Conservation (phyloP, 1,140 invertebrate species). For the Drosophila serrata region DNA sequence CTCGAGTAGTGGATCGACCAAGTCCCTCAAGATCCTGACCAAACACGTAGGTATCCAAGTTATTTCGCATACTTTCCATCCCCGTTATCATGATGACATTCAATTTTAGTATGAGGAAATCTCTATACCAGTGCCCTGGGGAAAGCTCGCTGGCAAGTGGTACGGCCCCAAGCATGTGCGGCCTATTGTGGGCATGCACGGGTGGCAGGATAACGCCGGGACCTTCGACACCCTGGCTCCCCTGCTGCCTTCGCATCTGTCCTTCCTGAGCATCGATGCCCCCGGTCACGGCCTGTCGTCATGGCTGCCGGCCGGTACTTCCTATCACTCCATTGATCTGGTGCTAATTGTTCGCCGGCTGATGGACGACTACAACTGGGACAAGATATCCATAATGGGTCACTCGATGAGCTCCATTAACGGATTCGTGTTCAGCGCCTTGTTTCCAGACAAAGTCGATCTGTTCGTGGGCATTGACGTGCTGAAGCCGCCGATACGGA, state of each 20-base stretch:
- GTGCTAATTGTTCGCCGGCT: slow-evolving; percentile 87
- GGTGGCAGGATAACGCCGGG: slow-evolving; percentile 92
- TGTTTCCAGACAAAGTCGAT: slow-evolving; percentile 88
- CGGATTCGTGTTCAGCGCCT: slow-evolving; percentile 86
- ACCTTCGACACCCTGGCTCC: slow-evolving; percentile 90
- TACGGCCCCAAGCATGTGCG: slow-evolving; percentile 88
- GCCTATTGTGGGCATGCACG: slow-evolving; percentile 90
- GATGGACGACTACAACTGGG: slow-evolving; percentile 89
- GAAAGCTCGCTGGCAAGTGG: slow-evolving; percentile 89
- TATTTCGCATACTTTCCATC: neutral
- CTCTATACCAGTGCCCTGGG: slow-evolving; percentile 88
- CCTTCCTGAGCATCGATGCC: slow-evolving; percentile 89
- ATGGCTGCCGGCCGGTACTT: slow-evolving; percentile 87
- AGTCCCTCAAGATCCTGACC: slow-evolving; percentile 44
- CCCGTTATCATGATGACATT: neutral
- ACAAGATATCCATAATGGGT: slow-evolving; percentile 89
- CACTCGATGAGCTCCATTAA: slow-evolving; percentile 90
- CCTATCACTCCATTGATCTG: slow-evolving; percentile 88
- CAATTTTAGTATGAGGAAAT: slow-evolving; percentile 87
- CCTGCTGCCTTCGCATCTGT: slow-evolving; percentile 87
- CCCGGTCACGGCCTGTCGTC: slow-evolving; percentile 91
- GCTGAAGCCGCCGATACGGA: slow-evolving; percentile 86
- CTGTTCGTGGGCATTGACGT: slow-evolving; percentile 88
- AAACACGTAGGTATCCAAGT: slow-evolving; percentile 56
- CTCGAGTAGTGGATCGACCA: slow-evolving; percentile 30